Evolutionary conservation across 2,797 vertebrate genomes (phyloP), one percentile per base, ranked within the genome.

Genomic region (Hydrophis major): DNA sequence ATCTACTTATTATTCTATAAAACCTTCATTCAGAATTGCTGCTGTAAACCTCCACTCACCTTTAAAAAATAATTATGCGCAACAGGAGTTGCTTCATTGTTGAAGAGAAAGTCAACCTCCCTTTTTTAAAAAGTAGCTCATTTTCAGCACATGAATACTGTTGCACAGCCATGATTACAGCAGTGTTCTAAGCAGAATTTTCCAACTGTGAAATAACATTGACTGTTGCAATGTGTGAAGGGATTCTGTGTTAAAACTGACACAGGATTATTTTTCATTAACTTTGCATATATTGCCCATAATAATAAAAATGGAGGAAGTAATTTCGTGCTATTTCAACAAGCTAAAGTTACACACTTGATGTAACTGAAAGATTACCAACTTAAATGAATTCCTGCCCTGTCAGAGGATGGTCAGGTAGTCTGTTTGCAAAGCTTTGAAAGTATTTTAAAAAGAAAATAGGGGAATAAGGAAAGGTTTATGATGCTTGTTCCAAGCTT

Each of bases 381-480:
- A 95, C 61, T 94, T 93, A 94, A 96, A 91, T 91, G 95, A 95
- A 96, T 93, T 0, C 2, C 93, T 90, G 0, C 87, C 11, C 60
- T 95, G 95, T 95, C 96, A 97, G 94, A 92, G 91, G 0, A 69
- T 96, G 93, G 94, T 97, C 94, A 95, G 93, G 89, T 42, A 42
- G 42, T 42, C 42, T 42, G 42, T 42, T 97, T 95, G 96, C 93
- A 96, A 96, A 96, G 95, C 96, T 97, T 96, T 96, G 94, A 95
- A 97, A 96, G 94, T 92, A 92, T 94, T 95, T 96, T 95, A 94
- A 96, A 95, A 95, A 94, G 53, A 94, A 94, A 22, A 69, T 93
- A 94, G 95, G 90, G 78, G 94, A 95, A 95, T 91, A 95, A 91
- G 89, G 94, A 91, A 93, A 93, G 94, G 92, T 94, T 96, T 93